A percentile compares a stretch with the other conserved stretches of the same genome.
These are phyloP conservation scores for Sipha flava DNA, from an alignment of 1,140 invertebrate species.

Conservation along the genomic window DNA sequence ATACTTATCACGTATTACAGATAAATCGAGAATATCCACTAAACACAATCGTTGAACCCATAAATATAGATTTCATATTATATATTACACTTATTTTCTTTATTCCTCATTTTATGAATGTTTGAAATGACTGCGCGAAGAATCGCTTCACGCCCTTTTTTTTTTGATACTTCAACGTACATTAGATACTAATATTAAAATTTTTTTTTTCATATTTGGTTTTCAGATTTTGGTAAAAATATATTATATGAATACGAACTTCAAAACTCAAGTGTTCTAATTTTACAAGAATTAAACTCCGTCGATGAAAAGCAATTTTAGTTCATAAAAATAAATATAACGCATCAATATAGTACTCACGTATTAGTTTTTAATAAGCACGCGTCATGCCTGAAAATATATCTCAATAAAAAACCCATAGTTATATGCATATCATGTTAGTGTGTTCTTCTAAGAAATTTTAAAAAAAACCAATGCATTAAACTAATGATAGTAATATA, in stretches of 20 bases:
- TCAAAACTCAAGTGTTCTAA: too few species aligned
- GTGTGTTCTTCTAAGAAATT: too few species aligned
- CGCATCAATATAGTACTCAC: not conserved
- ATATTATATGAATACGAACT: not conserved
- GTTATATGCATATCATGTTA: too few species aligned
- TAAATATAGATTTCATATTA: slow-evolving; percentile 20
- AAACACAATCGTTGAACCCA: not conserved
- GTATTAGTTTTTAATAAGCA: not conserved
- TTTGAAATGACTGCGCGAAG: not conserved
- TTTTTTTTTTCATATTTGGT: not conserved
- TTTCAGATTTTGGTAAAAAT: not conserved
- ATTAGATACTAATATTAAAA: not conserved
- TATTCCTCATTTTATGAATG: not conserved
- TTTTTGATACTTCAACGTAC: not conserved
- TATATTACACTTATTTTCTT: not conserved
- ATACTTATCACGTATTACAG: not conserved
- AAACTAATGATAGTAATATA: too few species aligned
- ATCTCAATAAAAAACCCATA: not conserved
- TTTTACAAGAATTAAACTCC: not conserved
- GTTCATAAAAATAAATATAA: not conserved
- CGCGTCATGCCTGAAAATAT: not conserved
- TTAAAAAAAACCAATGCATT: too few species aligned
- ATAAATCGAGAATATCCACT: not conserved
- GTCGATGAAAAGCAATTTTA: not conserved
- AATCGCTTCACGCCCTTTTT: not conserved